Base-by-base conservation (phyloP, 2,888 invertebrate genomes). In the Lapara coniferarum region DNA sequence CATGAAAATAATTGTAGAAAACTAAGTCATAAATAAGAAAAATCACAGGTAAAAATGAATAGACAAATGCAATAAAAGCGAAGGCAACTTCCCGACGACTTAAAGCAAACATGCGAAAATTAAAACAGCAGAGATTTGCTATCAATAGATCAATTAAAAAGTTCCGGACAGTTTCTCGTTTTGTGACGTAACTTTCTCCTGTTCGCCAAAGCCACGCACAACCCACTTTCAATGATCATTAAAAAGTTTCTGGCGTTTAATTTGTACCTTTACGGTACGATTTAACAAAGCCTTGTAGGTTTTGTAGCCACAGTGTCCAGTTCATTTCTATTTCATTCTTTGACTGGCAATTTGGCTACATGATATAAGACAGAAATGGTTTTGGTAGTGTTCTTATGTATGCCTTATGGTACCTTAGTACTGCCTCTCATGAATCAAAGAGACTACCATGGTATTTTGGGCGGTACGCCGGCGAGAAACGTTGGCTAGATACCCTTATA, bases 111-210 rank as follows among this genome's bases (percentile, higher is more conserved):
- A 66, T 68, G 57, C 56, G 25, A 30, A 68, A 57, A 68, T 51
- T 58, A 58, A 68, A 57, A 51, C 49, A 68, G 51, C 53, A 46
- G 66, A 56, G 66, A 49, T 63, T 49, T 56, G 66, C 67, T 70
- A 71, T 68, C 71, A 69, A 69, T 69, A 69, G 67, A 72, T 66
- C 69, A 71, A 72, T 71, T 72, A 68, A 69, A 72, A 72, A 72
- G 67, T 72, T 69, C 55, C 66, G 66, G 58, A 66, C 68, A 68
- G 69, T 69, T 69, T 58, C 16, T 53, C 66, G 46, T 66, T 68
- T 69, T 55, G 51, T 59, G 59, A 53, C 68, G 52, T 70, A 72
- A 63, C 66, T 68, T 56, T 16, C 52, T 25, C 55, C 30, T 44
- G 66, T 66, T n/a, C 19, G 69, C 51, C 59, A 66, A 57, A 66